A percentile compares a stretch with the other conserved stretches of the same genome.
phyloP scores from a whole-genome alignment of 2,113 vertebrate species.

The Arvicanthis niloticus region DNA sequence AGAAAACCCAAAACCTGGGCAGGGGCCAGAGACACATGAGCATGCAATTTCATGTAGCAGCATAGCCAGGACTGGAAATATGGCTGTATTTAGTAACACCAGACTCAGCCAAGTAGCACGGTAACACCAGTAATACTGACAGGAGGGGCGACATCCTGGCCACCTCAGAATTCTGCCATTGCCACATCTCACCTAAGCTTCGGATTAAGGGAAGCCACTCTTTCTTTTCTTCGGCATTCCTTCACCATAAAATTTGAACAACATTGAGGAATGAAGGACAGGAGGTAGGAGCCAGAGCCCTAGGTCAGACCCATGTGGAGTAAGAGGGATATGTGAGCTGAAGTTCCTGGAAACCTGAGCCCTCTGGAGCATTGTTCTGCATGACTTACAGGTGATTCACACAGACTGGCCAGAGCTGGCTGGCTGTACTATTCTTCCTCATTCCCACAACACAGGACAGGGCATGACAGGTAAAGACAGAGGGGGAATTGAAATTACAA shows the following conservation, averaged over 20 bases:
- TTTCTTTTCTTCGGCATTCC: neutral
- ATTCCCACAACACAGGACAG: constrained; percentile 63
- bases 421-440: constrained; percentile 63
- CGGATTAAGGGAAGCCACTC: neutral
- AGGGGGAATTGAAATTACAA: neutral
- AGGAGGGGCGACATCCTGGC: fast-evolving
- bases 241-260: neutral
- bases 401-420: constrained; percentile 31
- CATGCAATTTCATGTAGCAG: too few relatives aligned
- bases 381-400: constrained; percentile 50
- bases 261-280: neutral
- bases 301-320: neutral
- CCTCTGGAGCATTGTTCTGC: neutral
- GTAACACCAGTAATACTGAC: neutral
- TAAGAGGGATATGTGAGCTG: neutral
- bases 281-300: neutral
- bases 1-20: neutral
- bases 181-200: neutral
- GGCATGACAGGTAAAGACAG: constrained; percentile 74
- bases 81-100: neutral
- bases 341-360: constrained; percentile 52
- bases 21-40: neutral
- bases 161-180: neutral
- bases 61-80: neutral
- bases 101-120: neutral